Base-by-base conservation (phyloP, 2,888 invertebrate species). In the Chrysolina haemoptera region DNA sequence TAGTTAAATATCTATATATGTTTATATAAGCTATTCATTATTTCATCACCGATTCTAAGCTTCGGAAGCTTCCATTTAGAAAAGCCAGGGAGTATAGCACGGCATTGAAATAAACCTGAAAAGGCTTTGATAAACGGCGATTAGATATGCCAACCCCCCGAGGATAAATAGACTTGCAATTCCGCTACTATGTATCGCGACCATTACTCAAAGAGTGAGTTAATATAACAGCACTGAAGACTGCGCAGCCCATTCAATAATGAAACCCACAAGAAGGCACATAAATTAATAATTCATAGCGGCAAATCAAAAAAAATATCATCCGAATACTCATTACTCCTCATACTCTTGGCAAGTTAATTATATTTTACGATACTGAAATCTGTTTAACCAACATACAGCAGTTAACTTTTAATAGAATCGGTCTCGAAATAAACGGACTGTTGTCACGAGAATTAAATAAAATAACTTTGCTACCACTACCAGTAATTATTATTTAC, bases 401-500 rank as follows among this genome's bases (percentile, higher is more conserved):
- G 74, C 74, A 74, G 74, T 74, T 74, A 67, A 70, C 70, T 70
- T 74, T 74, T 74, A 70, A 70, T 70, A 70, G 67, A 74, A 74
- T 67, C 74, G 46, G 62, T 46, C 66, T 70, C 35, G 65, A 73
- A 73, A 73, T 62, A 53, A 73, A 73, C 70, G 73, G 41, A 66
- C 67, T 50, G 70, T 69, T 73, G 73, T 73, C 73, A 73, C 73
- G 73, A 67, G 70, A 73, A 73, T 73, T 64, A 63, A 67, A 67
- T 69, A 73, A 69, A 73, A 70, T 65, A 69, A 69, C 68, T 48
- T 64, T 55, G 74, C 70, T 77, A 75, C 73, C 72, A 68, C 70
- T 77, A 75, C 73, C 68, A 68, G 69, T 70, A 75, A 77, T 77
- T 77, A 78, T 76, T 78, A 76, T 74, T 77, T 74, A 76, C 76